Base-by-base conservation (phyloP, 2,888 invertebrate genomes). In the Leuctra nigra region DNA sequence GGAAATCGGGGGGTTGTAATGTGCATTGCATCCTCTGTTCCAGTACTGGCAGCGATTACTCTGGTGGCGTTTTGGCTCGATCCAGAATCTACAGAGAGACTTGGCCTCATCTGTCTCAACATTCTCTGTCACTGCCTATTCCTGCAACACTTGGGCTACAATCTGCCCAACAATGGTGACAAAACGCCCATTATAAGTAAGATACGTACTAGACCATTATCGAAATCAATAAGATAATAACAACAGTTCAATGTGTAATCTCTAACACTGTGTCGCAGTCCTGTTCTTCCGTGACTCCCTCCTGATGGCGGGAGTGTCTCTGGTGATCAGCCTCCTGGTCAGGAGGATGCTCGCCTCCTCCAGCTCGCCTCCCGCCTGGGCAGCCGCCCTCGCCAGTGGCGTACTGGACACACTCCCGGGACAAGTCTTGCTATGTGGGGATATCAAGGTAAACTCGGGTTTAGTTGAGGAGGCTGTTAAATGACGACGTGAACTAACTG, bases 111-210 rank as follows among this genome's bases (percentile, higher is more conserved):
- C 36, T 75, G 77, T 61, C 73, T 82, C 41, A 82, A 80, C 66
- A 73, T 85, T n/a, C 73, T 81, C 39, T 76, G 77, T 13, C 83
- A 85, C 65, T 77, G 82, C 58, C 67, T 77, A 20, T 79, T 78
- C 65, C 68, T 83, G 1, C 77, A 79, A 48, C 77, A 81, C 67
- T 69, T 84, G n/a, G 77, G 79, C n/a, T 81, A 77, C 71, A 71
- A 75, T 55, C 69, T 84, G 35, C 84, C 84, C 2, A 73, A 77
- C 58, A 79, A 79, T 65, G 82, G 83, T 56, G 69, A 74, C 1
- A 76, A 75, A 16, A 73, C 78, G 24, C 84, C 84, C 1, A 75
- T 80, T 55, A 73, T 84, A 63, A 60, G 80, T 80, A 70, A 70
- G 71, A 29, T 29, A 29, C 7, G 29, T 29, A 29, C 29, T 29